These are phyloP conservation scores for Bombylius major DNA, from an alignment of 2,888 invertebrate species.

Conservation along the genomic window DNA sequence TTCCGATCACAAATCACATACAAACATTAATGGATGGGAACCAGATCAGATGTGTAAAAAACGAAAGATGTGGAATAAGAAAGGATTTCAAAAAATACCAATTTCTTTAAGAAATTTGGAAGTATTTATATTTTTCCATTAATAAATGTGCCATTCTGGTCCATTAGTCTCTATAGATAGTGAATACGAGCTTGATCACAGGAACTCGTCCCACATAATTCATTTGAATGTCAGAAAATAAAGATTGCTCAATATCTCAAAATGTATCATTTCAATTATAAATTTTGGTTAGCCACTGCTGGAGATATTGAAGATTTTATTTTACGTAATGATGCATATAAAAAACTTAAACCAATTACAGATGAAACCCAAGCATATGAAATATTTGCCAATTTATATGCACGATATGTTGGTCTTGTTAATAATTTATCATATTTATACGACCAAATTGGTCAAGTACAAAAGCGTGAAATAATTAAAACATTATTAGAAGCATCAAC, in stretches of 20 bases:
- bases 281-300: constrained; percentile 39
- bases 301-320: constrained; percentile 33
- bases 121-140: no score
- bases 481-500: constrained; percentile 24
- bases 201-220: no score
- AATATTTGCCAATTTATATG: constrained; percentile 28
- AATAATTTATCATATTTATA: constrained; percentile 30
- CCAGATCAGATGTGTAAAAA: no score
- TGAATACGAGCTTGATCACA: no score
- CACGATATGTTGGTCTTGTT: constrained; percentile 27
- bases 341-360: constrained; percentile 21
- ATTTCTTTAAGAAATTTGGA: no score
- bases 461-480: constrained; percentile 27
- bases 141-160: no score
- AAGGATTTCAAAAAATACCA: no score
- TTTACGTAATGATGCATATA: constrained; percentile 30
- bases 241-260: not conserved
- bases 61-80: no score
- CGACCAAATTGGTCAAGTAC: constrained; percentile 30
- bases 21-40: no score
- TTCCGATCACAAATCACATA: no score
- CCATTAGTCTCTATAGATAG: no score
- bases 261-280: constrained; percentile 31
- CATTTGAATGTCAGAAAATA: no score
- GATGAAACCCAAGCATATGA: constrained; percentile 23